A percentile compares a stretch with the other conserved stretches of the same genome.
These are phyloP conservation scores for Xestia ashworthii DNA, from an alignment of 2,888 invertebrate genomes.

Conservation along the genomic window DNA sequence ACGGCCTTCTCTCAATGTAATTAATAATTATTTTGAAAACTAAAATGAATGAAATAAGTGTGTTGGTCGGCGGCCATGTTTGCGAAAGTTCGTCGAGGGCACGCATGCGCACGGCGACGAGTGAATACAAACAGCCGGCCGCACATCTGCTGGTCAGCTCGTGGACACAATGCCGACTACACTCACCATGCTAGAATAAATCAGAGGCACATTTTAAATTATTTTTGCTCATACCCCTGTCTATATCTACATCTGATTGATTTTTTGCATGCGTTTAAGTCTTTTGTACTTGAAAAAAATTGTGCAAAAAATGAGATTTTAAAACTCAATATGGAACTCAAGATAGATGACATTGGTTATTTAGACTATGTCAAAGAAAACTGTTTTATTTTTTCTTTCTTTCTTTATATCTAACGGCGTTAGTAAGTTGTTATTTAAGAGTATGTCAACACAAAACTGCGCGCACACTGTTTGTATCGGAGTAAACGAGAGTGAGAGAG, in stretches of 20 bases:
- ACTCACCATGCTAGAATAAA: conserved; percentile 65
- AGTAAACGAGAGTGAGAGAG: too few relatives aligned
- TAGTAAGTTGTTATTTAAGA: background rate
- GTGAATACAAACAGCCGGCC: conserved; percentile 86
- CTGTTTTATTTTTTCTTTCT: background rate
- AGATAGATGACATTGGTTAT: background rate
- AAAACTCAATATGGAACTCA: too few relatives aligned
- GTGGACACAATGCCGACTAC: conserved; percentile 85
- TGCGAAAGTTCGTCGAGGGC: conserved; percentile 72
- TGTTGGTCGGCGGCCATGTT: conserved; percentile 81
- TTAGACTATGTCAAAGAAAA: background rate
- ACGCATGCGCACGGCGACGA: conserved; percentile 83
- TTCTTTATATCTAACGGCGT: too few relatives aligned
- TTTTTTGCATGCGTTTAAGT: conserved; percentile 56
- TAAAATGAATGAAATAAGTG: conserved; percentile 38
- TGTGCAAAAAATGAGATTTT: background rate
- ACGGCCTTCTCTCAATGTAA: too few relatives aligned
- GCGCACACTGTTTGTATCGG: too few relatives aligned
- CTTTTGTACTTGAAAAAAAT: conserved; percentile 55
- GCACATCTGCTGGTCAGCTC: conserved; percentile 90
- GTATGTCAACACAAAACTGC: too few relatives aligned
- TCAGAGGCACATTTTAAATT: conserved; percentile 27
- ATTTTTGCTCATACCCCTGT: background rate
- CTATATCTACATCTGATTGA: background rate
- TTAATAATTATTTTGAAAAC: conserved; percentile 11